These are phyloP conservation scores for Leistus spinibarbis DNA, from an alignment of 2,888 invertebrate genomes.

Conservation along the genomic window DNA sequence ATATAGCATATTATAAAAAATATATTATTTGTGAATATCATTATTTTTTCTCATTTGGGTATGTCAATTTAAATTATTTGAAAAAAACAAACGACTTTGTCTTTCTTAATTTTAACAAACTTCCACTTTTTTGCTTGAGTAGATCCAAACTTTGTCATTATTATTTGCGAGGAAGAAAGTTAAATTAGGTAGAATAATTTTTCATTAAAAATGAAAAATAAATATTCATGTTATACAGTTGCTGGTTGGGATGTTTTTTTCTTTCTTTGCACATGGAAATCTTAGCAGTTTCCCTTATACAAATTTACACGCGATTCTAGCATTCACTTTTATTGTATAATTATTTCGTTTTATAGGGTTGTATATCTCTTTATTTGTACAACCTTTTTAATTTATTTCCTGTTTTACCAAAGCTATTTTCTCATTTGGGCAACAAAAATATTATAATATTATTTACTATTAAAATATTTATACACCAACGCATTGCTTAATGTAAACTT, in stretches of 20 bases:
- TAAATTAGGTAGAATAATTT: conserved; percentile 34
- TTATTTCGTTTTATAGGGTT: neutral
- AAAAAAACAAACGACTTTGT: neutral
- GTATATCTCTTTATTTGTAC: neutral
- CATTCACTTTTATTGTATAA: neutral
- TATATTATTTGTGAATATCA: neutral
- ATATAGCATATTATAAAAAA: neutral
- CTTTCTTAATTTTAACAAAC: neutral
- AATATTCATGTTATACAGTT: conserved; percentile 19
- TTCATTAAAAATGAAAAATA: conserved; percentile 34
- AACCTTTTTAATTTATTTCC: no score
- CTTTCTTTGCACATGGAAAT: neutral
- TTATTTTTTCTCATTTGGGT: neutral
- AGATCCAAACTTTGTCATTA: conserved; percentile 1
- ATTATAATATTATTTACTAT: no score
- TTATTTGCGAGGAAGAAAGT: conserved; percentile 22
- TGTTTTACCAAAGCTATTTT: no score
- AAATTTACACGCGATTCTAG: neutral
- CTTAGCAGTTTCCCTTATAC: neutral
- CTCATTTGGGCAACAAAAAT: no score
- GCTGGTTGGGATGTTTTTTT: neutral
- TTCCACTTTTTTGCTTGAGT: neutral
- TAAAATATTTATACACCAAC: no score
- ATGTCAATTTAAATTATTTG: conserved; percentile 6
- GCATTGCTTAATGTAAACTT: no score